Conservation (phyloP, 2,797 vertebrate genomes). For the Cossypha niveicapilla region DNA sequence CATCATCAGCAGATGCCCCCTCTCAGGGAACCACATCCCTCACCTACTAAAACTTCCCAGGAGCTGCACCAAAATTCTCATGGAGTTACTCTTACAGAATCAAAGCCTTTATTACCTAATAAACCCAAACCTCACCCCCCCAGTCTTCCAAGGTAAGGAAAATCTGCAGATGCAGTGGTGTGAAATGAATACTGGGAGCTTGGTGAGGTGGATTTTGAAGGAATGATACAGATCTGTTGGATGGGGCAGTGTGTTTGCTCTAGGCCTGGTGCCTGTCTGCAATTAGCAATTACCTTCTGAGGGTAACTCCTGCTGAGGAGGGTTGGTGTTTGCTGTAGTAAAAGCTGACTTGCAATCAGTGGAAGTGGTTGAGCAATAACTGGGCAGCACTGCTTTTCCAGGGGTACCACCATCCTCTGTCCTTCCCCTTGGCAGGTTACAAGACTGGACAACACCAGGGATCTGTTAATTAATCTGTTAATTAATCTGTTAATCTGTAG, state of each 20-base stretch:
- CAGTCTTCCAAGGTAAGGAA: constrained; percentile 93
- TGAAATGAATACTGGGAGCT: background rate
- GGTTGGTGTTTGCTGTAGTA: background rate
- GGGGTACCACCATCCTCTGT: background rate
- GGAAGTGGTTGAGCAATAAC: background rate
- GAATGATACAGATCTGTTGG: background rate
- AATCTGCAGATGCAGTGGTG: background rate
- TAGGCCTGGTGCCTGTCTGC: background rate
- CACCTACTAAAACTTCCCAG: constrained; percentile 84
- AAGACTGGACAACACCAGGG: background rate
- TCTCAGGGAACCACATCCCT: constrained; percentile 97
- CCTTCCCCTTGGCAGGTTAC: background rate
- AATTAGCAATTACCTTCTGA: background rate
- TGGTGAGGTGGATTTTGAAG: background rate
- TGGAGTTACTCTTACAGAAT: constrained; percentile 83
- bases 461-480: background rate
- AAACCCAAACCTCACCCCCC: constrained; percentile 94
- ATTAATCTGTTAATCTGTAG: too few species aligned
- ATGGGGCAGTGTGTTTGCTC: background rate
- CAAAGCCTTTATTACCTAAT: constrained; percentile 88
- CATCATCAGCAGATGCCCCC: constrained; percentile 88
- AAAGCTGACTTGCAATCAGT: background rate
- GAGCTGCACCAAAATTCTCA: constrained; percentile 87
- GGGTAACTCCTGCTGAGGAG: background rate
- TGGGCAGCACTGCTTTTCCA: background rate